Conservation (phyloP, 2,888 invertebrate species). For the Drosophila niveifrons region DNA sequence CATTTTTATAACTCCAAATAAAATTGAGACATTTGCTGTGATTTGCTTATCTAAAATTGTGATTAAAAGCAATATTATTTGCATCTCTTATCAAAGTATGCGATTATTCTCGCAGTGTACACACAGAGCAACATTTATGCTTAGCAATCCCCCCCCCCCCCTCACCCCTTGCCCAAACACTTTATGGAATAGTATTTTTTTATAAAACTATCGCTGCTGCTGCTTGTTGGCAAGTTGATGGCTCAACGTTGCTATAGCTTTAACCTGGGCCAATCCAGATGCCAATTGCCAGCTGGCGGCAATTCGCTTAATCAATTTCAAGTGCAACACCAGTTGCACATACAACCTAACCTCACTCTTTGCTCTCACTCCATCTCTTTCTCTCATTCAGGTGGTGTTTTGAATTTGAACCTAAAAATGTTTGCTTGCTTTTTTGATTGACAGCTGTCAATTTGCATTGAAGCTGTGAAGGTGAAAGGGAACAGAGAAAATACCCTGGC, state of each 20-base stretch:
- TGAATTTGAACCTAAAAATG: neutral
- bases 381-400: neutral
- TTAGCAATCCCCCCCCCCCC: constrained; percentile 9
- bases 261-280: constrained; percentile 41
- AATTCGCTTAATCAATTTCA: constrained; percentile 65
- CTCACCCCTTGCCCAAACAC: neutral
- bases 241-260: constrained; percentile 18
- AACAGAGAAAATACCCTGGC: constrained; percentile 17
- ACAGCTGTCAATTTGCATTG: constrained; percentile 72
- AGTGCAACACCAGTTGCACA: constrained; percentile 50
- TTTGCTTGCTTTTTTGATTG: constrained; percentile 49
- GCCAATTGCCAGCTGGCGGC: constrained; percentile 40
- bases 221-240: constrained; percentile 24
- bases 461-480: constrained; percentile 40
- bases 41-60: too few relatives aligned
- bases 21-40: too few relatives aligned
- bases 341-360: too few relatives aligned
- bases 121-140: constrained; percentile 23
- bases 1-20: too few relatives aligned
- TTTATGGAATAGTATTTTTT: constrained; percentile 49
- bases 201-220: constrained; percentile 7
- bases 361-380: too few relatives aligned
- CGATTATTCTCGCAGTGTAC: neutral
- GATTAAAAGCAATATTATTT: too few relatives aligned
- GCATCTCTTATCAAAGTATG: too few relatives aligned